phyloP scores from a whole-genome alignment of 2,113 vertebrate species.

The Trematomus loennbergii region DNA sequence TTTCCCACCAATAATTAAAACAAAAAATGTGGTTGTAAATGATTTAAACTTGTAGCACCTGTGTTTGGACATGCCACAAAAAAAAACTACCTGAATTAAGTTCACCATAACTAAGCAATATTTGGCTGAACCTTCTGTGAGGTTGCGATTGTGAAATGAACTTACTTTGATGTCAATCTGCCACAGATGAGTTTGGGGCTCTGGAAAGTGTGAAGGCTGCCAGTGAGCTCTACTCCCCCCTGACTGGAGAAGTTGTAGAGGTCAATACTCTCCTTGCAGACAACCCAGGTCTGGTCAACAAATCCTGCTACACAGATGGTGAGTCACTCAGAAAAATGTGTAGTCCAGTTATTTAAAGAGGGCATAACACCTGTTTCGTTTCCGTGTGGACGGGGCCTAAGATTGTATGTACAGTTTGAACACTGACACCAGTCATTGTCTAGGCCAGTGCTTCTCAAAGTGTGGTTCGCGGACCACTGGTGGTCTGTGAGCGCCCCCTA shows the following conservation, averaged over 20 bases:
- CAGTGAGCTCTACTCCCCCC: constrained; percentile 96
- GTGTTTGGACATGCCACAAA: neutral
- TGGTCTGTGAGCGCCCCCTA: no score
- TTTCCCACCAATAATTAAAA: neutral
- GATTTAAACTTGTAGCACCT: neutral
- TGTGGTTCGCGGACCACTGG: no score
- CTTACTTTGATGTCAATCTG: neutral
- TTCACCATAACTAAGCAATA: neutral
- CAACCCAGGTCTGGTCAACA: constrained; percentile 95
- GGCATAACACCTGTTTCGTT: no score
- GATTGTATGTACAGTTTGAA: no score
- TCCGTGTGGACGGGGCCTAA: no score
- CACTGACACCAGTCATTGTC: no score
- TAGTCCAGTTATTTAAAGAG: neutral
- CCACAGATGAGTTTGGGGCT: constrained; percentile 95
- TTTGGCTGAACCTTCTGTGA: neutral
- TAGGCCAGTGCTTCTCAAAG: no score
- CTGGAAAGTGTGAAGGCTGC: constrained; percentile 99
- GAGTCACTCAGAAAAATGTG: constrained; percentile 57
- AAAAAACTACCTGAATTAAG: neutral
- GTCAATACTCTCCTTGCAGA: constrained; percentile 91
- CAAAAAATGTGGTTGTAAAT: neutral
- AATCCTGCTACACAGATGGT: constrained; percentile 98
- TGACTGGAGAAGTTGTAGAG: constrained; percentile 95
- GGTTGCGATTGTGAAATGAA: neutral